phyloP scores from a whole-genome alignment of 92 coral and sea anemone genomes.

The Chrysogorgia sp. region DNA sequence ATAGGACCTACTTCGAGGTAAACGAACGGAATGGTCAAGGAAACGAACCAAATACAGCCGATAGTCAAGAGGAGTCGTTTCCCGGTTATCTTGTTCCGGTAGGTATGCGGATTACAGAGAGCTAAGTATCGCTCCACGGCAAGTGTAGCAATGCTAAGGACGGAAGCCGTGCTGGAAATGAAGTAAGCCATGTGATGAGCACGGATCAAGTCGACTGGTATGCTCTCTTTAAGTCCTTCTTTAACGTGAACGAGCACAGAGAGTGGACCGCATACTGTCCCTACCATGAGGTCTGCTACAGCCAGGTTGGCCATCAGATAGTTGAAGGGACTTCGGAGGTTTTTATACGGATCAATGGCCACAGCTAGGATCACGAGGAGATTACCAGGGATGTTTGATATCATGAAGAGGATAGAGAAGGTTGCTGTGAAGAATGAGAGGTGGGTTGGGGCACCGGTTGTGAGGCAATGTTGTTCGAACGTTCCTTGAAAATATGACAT shows the following conservation, averaged over 20 bases:
- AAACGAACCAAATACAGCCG: constrained; percentile 60
- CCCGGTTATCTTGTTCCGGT: constrained; percentile 25
- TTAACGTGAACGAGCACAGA: constrained; percentile 66
- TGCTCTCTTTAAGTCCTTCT: constrained; percentile 58
- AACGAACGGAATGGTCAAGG: constrained; percentile 64
- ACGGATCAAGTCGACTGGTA: constrained; percentile 43
- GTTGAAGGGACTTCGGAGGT: constrained; percentile 80
- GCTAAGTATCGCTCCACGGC: constrained; percentile 66
- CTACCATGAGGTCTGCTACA: constrained; percentile 78
- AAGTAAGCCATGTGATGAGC: constrained; percentile 72
- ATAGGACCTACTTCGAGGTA: constrained; percentile 76
- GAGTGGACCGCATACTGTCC: constrained; percentile 75
- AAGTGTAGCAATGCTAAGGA: constrained; percentile 72
- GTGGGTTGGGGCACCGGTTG: constrained; percentile 55
- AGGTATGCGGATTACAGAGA: constrained; percentile 22
- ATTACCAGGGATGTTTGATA: constrained; percentile 80
- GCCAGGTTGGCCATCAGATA: constrained; percentile 76
- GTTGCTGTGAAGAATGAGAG: constrained; percentile 77
- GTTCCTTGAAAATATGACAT: constrained; percentile 42
- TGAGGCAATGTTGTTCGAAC: constrained; percentile 28
- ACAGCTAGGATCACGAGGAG: constrained; percentile 79
- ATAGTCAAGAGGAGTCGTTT: constrained; percentile 15
- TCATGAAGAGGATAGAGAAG: constrained; percentile 59
- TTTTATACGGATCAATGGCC: constrained; percentile 73
- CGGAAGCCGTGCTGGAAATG: constrained; percentile 76